A percentile compares a stretch with the other conserved stretches of the same genome.
These are phyloP conservation scores for Esperia sulphurella DNA, from an alignment of 2,888 invertebrate species.

Conservation along the genomic window DNA sequence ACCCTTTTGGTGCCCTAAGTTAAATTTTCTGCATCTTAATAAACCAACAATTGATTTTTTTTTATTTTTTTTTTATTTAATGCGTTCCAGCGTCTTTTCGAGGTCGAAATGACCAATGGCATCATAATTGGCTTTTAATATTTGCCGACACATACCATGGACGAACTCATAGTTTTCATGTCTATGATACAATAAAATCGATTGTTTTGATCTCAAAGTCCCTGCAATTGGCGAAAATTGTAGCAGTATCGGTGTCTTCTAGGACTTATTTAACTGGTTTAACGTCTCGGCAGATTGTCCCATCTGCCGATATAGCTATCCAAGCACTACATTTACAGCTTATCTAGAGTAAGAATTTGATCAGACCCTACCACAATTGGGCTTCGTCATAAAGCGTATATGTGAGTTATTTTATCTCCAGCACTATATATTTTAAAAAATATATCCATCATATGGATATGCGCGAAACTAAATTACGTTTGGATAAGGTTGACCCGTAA, in stretches of 20 bases:
- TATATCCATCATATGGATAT: slow-evolving; percentile 13
- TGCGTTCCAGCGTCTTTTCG: slow-evolving; percentile 23
- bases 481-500: slow-evolving; percentile 13
- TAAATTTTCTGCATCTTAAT: slow-evolving; percentile 13
- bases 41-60: slow-evolving; percentile 23
- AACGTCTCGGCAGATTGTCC: not conserved
- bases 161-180: not conserved
- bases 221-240: not conserved
- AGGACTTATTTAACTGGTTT: slow-evolving; percentile 16
- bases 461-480: slow-evolving; percentile 11
- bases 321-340: not conserved
- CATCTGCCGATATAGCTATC: not conserved
- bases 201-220: not conserved
- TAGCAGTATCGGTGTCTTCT: slow-evolving; percentile 8
- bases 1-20: not conserved
- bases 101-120: slow-evolving; percentile 23
- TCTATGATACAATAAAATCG: not conserved
- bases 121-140: slow-evolving; percentile 21
- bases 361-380: too few relatives aligned
- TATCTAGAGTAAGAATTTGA: too few relatives aligned
- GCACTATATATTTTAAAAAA: slow-evolving; percentile 12
- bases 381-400: too few relatives aligned
- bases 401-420: slow-evolving; percentile 9
- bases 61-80: too few relatives aligned
- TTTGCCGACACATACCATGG: slow-evolving; percentile 15